Evolutionary conservation across 2,113 vertebrate species (phyloP).

Genomic region (Galemys pyrenaicus): DNA sequence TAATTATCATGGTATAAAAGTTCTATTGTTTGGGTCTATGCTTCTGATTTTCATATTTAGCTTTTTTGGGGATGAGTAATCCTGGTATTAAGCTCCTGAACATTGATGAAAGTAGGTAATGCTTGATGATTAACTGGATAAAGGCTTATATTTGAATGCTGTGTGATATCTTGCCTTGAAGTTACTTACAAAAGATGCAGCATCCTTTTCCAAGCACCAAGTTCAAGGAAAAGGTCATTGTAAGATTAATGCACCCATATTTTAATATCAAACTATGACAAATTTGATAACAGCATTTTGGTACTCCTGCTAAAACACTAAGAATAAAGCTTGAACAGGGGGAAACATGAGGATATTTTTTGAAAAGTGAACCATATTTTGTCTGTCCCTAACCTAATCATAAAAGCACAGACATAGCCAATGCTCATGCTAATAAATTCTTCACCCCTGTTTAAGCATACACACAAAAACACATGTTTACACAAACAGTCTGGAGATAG

Average conservation of each 20-base stretch:
- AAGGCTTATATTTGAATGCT: constrained; percentile 84
- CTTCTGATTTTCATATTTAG: constrained; percentile 87
- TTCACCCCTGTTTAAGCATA: background rate
- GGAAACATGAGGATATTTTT: constrained; percentile 46
- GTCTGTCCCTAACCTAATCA: background rate
- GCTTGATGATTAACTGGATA: constrained; percentile 89
- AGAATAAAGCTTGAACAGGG: constrained; percentile 71
- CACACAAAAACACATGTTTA: background rate
- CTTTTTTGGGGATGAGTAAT: constrained; percentile 87
- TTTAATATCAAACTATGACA: constrained; percentile 87
- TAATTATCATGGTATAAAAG: constrained; percentile 91
- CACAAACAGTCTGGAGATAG: background rate
- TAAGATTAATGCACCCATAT: constrained; percentile 84
- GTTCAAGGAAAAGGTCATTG: constrained; percentile 83
- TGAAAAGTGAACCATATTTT: constrained; percentile 4
- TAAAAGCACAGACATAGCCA: background rate
- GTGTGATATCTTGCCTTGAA: constrained; percentile 81
- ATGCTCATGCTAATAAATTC: background rate
- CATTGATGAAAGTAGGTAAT: constrained; percentile 88
- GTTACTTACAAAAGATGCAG: constrained; percentile 83
- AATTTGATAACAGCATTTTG: constrained; percentile 80
- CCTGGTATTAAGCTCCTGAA: constrained; percentile 87
- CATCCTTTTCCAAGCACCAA: constrained; percentile 76
- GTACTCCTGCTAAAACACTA: constrained; percentile 59
- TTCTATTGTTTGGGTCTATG: constrained; percentile 90